A percentile compares a stretch with the other conserved stretches of the same genome.
Conservation (phyloP, 2,797 vertebrate genomes). For the Eleutherodactylus coqui region DNA sequence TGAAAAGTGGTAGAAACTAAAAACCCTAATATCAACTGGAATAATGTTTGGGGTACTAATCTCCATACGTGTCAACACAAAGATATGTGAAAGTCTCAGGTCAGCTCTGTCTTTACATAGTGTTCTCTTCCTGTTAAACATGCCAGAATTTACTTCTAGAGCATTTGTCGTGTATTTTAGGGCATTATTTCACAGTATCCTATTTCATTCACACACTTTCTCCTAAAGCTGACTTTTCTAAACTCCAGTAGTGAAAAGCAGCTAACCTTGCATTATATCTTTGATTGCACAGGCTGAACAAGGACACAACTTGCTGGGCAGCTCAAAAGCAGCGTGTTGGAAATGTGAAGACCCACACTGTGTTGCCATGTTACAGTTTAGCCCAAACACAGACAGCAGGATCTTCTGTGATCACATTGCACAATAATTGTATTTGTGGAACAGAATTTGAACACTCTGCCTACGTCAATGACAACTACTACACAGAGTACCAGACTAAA, state of each 20-base stretch:
- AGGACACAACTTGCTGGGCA: slow-evolving; percentile 20
- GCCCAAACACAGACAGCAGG: slow-evolving; percentile 50
- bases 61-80: not conserved
- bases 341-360: slow-evolving; percentile 32
- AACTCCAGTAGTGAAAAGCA: not conserved
- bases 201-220: not conserved
- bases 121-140: not conserved
- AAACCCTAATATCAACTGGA: not conserved
- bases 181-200: not conserved
- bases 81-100: not conserved
- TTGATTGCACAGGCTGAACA: slow-evolving; percentile 13
- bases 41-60: not conserved
- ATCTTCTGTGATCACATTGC: slow-evolving; percentile 32
- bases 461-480: not conserved
- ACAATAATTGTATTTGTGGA: slow-evolving; percentile 45
- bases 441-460: slow-evolving; percentile 7
- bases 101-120: not conserved
- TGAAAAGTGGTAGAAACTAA: no score
- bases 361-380: slow-evolving; percentile 54
- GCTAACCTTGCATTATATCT: slow-evolving; percentile 11
- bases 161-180: not conserved
- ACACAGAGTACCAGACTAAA: not conserved
- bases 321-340: slow-evolving; percentile 1
- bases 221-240: not conserved
- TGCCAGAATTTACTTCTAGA: not conserved